Base-by-base conservation (phyloP, 2,797 vertebrate species). In the Chiroxiphia lanceolata region DNA sequence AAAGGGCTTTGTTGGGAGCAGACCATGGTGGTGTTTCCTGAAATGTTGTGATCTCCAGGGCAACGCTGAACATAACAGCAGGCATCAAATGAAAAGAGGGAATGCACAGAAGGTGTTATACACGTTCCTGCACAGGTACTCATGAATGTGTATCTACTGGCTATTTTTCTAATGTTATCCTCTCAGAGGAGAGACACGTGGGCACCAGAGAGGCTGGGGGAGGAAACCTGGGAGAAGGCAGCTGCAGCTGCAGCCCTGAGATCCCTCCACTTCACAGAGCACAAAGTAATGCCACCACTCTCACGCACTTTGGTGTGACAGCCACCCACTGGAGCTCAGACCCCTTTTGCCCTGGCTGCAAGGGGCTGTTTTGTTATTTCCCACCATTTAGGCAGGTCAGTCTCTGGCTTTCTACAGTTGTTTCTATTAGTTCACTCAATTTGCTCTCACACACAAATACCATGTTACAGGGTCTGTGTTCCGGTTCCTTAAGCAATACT, bases 121-220 rank as follows among this genome's bases (percentile, higher is more conserved):
- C 0, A 1, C 2, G 1, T 14, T 29, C 53, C 38, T 71, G 13
- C 20, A 27, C 20, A 14, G 19, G 48, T 74, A 48, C 33, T 53
- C 26, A 8, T 33, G 61, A 72, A 20, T 3, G 8, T 22, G 25
- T 45, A 16, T 47, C 61, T 74, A 36, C 60, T 27, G 57, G 19
- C 50, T 69, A 6, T 74, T 89, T 96, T 81, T 48, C 20, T 59
- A 19, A 61, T 13, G 40, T 31, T 76, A n/a, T 44, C 27, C 27
- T 31, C 77, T 76, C 0, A 0, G 47, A 90, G 54, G 7, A 75
- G 57, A 57, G 45, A 50, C 16, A 48, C 0, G 0, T 19, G 50
- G 34, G 13, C 47, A 90, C 31, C 60, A 72, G 83, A 85, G 64
- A 54, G 29, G 18, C 13, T 0, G 0, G 9, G 11, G 13, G 11